phyloP scores from a whole-genome alignment of 1,140 invertebrate genomes.

The Fopius arisanus region DNA sequence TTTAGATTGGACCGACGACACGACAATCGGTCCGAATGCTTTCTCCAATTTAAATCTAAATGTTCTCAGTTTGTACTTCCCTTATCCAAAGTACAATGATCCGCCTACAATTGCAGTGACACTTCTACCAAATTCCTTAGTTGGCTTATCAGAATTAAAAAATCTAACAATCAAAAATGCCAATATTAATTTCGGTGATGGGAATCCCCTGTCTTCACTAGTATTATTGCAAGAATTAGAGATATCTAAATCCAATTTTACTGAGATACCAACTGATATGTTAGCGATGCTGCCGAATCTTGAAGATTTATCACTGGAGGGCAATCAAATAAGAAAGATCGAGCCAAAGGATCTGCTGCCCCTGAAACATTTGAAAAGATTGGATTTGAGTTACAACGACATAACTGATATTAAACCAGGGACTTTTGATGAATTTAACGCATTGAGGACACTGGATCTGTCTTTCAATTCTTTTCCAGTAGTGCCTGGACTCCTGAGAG shows the following conservation, averaged over 20 bases:
- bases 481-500: neutral
- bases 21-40: neutral
- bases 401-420: neutral
- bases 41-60: neutral
- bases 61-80: neutral
- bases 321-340: neutral
- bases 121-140: neutral
- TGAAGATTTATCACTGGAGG: neutral
- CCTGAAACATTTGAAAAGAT: neutral
- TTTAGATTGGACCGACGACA: neutral
- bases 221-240: neutral
- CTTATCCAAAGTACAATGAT: neutral
- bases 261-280: neutral
- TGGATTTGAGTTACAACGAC: neutral
- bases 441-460: neutral
- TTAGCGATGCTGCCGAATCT: neutral
- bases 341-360: neutral
- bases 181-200: neutral
- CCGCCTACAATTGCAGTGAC: neutral
- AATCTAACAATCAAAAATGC: neutral
- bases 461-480: neutral
- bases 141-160: neutral
- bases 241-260: neutral
- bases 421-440: neutral
- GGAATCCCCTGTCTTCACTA: neutral